Evolutionary conservation across 2,113 vertebrate species (phyloP).

Genomic region (Tapirus terrestris): DNA sequence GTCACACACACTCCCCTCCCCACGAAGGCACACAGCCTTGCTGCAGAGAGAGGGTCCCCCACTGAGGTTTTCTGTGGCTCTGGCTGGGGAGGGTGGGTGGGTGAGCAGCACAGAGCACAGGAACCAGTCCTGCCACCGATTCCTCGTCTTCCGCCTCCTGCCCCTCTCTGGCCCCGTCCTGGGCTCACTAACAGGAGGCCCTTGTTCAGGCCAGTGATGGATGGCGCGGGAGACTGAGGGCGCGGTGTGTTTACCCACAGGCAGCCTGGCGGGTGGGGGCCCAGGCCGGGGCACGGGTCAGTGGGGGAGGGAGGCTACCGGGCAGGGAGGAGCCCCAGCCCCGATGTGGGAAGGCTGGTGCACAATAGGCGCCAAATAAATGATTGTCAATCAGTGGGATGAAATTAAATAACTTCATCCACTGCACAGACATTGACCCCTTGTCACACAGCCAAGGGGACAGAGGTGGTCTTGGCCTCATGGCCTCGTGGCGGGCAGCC

Average conservation of each 20-base stretch:
- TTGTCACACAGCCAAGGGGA: neutral
- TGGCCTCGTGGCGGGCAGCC: neutral
- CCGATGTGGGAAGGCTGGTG: neutral
- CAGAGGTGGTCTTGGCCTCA: neutral
- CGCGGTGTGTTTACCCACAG: slow-evolving; percentile 41
- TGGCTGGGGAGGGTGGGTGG: neutral
- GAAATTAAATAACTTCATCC: neutral
- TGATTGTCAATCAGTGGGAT: neutral
- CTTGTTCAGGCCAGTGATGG: slow-evolving; percentile 43
- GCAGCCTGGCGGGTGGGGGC: neutral
- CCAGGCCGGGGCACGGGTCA: neutral
- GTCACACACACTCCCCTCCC: neutral
- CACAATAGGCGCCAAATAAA: neutral
- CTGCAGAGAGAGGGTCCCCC: neutral
- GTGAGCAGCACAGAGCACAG: neutral
- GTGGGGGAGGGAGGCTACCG: neutral
- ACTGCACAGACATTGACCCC: neutral
- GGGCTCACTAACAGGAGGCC: slow-evolving; percentile 51
- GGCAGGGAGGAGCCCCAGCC: neutral
- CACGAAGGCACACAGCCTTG: neutral
- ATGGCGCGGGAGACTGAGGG: neutral
- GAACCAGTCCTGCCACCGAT: neutral
- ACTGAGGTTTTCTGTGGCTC: neutral
- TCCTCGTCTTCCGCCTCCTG: neutral
- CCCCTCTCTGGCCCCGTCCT: neutral